Evolutionary conservation across 1,140 invertebrate genomes (phyloP).

Genomic region (Trichonephila clavata): DNA sequence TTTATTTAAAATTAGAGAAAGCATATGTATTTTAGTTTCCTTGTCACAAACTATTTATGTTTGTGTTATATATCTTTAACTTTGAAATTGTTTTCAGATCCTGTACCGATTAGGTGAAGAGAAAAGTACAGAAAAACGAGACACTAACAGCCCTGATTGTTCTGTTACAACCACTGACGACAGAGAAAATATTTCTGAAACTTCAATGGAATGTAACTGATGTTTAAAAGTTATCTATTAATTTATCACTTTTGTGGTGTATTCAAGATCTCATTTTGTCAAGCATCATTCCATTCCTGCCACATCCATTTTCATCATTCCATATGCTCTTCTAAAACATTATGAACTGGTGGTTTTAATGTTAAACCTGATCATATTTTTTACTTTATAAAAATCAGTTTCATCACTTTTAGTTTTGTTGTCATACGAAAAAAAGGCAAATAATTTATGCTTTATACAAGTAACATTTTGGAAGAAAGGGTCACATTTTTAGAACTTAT

Average conservation of each 20-base stretch:
- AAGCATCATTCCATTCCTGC: not conserved
- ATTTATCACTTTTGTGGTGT: not conserved
- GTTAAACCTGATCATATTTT: not conserved
- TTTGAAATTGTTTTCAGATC: slow-evolving; percentile 39
- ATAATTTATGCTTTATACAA: too few relatives aligned
- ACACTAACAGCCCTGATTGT: slow-evolving; percentile 62
- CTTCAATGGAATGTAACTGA: slow-evolving; percentile 10
- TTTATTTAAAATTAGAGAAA: too few relatives aligned
- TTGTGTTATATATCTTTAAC: not conserved
- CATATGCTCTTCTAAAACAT: not conserved
- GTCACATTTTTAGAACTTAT: too few relatives aligned
- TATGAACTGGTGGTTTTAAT: not conserved
- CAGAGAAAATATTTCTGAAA: slow-evolving; percentile 35
- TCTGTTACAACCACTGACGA: slow-evolving; percentile 67
- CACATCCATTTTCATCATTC: slow-evolving; percentile 21
- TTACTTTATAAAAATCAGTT: not conserved
- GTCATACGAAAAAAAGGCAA: too few relatives aligned
- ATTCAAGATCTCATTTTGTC: not conserved
- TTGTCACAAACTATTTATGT: too few relatives aligned
- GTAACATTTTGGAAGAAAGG: too few relatives aligned
- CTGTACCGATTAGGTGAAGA: slow-evolving; percentile 69
- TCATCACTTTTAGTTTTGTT: too few relatives aligned
- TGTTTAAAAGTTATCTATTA: not conserved
- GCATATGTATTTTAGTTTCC: too few relatives aligned
- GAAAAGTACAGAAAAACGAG: slow-evolving; percentile 13